Percentiles rank a stretch among this genome's conserved stretches.
These are phyloP conservation scores for Aplysina aerophoba DNA, from an alignment of 37 sponge, comb jelly and placozoan species.

Conservation along the genomic window DNA sequence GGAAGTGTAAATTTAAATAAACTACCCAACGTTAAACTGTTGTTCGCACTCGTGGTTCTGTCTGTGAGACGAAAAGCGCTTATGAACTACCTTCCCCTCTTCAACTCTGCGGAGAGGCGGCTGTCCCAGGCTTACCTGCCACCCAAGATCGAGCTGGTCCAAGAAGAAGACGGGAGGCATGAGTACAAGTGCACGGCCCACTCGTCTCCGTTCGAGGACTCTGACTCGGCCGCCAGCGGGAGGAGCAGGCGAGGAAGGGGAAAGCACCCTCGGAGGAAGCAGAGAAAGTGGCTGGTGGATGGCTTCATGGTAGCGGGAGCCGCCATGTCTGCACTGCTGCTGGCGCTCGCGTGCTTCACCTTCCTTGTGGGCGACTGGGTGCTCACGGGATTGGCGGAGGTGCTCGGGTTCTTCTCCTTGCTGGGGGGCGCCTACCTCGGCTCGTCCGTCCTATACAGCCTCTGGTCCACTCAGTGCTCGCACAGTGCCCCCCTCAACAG, in stretches of 20 bases:
- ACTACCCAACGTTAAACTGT: no score
- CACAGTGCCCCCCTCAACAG: background rate
- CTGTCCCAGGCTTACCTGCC: background rate
- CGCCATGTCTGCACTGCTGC: background rate
- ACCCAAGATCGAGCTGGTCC: background rate
- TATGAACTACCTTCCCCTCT: background rate
- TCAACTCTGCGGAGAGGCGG: background rate
- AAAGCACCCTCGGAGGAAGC: no score
- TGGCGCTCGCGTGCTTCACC: background rate
- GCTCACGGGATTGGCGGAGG: background rate
- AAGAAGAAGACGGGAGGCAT: background rate
- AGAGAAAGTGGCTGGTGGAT: background rate
- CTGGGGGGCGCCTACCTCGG: background rate
- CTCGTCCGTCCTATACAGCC: background rate
- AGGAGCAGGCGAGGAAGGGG: no score
- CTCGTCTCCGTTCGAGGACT: background rate
- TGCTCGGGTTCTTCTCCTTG: background rate
- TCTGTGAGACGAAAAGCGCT: no score
- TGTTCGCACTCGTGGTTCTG: no score
- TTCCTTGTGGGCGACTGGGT: background rate
- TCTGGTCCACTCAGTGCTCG: background rate
- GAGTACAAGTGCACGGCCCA: background rate
- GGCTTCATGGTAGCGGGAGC: background rate
- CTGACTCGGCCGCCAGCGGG: background rate
- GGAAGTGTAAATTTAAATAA: no score